A percentile compares a stretch with the other conserved stretches of the same genome.
These are phyloP conservation scores for Trogon surrucura DNA, from an alignment of 2,113 vertebrate species.

Conservation along the genomic window DNA sequence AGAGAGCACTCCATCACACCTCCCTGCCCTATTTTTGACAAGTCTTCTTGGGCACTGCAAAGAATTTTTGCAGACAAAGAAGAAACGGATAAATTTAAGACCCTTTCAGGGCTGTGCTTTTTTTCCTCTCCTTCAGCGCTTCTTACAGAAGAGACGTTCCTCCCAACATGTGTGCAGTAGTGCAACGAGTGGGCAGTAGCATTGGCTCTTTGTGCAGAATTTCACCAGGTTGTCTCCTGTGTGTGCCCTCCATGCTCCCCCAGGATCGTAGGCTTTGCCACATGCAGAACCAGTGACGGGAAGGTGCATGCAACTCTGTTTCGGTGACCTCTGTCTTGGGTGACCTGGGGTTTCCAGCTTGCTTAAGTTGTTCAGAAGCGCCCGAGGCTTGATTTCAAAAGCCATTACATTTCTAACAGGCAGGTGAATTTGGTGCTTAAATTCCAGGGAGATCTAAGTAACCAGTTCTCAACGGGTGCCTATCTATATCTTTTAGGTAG, in stretches of 20 bases:
- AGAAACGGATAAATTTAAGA: not conserved
- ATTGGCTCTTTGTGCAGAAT: not conserved
- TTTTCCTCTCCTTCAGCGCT: not conserved
- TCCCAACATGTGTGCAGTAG: not conserved
- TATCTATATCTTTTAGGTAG: not conserved
- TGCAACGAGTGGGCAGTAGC: not conserved
- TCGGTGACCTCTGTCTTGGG: not conserved
- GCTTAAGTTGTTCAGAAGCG: not conserved
- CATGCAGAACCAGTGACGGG: rapidly evolving
- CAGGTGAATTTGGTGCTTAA: not conserved
- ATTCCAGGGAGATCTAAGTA: not conserved
- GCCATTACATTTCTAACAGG: not conserved
- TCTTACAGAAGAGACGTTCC: not conserved
- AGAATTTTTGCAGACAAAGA: not conserved
- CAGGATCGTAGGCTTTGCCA: rapidly evolving
- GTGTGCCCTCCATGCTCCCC: not conserved
- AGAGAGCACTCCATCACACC: not conserved
- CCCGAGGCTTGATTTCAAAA: not conserved
- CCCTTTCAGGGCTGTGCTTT: not conserved
- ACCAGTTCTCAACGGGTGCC: rapidly evolving
- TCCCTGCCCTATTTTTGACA: not conserved
- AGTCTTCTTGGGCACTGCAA: not conserved
- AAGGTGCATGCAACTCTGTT: not conserved
- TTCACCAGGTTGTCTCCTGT: not conserved
- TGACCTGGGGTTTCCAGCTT: not conserved